Conservation (phyloP, 2,113 vertebrate species). For the Neolamprologus hecqui region DNA sequence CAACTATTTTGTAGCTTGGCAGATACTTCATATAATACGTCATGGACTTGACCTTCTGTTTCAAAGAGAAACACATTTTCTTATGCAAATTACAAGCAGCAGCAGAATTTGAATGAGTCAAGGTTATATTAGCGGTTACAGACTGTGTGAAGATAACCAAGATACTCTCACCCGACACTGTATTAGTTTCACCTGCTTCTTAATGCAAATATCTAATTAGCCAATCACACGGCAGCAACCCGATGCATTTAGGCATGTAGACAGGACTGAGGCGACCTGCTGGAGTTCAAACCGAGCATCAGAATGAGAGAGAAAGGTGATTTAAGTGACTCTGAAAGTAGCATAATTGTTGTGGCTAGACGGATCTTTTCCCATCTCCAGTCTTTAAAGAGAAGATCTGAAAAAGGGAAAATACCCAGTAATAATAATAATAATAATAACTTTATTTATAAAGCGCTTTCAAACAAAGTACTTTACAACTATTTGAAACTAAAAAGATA, state of each 20-base stretch:
- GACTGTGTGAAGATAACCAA: neutral
- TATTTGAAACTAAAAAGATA: too few species aligned
- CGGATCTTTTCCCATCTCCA: neutral
- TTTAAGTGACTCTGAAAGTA: neutral
- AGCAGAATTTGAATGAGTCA: neutral
- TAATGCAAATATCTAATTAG: neutral
- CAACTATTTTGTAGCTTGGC: neutral
- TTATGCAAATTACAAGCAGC: neutral
- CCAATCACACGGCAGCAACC: neutral
- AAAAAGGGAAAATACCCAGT: neutral
- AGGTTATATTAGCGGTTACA: neutral
- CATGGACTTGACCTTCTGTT: neutral
- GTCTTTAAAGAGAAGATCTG: neutral
- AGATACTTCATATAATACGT: neutral
- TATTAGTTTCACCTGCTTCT: neutral
- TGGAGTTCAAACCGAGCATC: neutral
- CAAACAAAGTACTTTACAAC: too few species aligned
- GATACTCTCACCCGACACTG: neutral
- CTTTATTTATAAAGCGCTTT: too few species aligned
- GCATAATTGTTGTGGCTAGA: neutral
- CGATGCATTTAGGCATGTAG: neutral
- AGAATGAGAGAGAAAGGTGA: neutral
- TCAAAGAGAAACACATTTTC: neutral
- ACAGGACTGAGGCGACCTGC: neutral
- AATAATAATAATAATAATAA: too few species aligned